Evolutionary conservation across 2,888 invertebrate genomes (phyloP), one percentile per base, ranked within the genome.

Genomic region (Augiades crinisus): DNA sequence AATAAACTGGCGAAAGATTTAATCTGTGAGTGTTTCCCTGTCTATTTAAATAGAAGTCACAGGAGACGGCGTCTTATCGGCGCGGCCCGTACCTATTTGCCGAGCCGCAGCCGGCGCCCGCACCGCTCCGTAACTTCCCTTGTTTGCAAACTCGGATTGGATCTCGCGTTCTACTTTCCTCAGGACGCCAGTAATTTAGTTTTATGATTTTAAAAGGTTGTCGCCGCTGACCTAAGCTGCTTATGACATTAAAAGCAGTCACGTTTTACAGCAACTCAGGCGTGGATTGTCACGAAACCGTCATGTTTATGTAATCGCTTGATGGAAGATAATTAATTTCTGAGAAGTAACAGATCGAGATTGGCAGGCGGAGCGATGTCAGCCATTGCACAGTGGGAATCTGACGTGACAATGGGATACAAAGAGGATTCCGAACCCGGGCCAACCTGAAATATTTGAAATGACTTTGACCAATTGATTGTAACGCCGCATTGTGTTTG

Each of bases 61-160:
- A 72, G 74, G 78, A 80, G 83, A 80, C 75, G 77, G 78, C 78
- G 80, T 79, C 78, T 86, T 86, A 84, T 84, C 87, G 80, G 73
- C 78, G 78, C 72, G 77, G 74, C 68, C 77, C 81, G 73, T 75
- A 75, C 72, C 75, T 83, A 81, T 84, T 83, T 83, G 78, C 80
- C 70, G 72, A 77, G 78, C 72, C 76, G 71, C 70, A 61, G 67
- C 62, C 72, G 68, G 64, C 71, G 67, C 68, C 73, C 70, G 70
- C 68, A 68, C 74, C 70, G 67, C 69, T 58, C 65, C 65, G 55
- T 82, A 86, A 89, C 86, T 85, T 85, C 83, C 78, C 88, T 88
- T 89, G 86, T 89, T 89, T 89, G 85, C 85, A 79, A 87, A 89
- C 85, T 88, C 75, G 76, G 88, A 89, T 88, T 89, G 88, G 85